Evolutionary conservation across 2,888 invertebrate genomes (phyloP).

Genomic region (Globia sparganii): DNA sequence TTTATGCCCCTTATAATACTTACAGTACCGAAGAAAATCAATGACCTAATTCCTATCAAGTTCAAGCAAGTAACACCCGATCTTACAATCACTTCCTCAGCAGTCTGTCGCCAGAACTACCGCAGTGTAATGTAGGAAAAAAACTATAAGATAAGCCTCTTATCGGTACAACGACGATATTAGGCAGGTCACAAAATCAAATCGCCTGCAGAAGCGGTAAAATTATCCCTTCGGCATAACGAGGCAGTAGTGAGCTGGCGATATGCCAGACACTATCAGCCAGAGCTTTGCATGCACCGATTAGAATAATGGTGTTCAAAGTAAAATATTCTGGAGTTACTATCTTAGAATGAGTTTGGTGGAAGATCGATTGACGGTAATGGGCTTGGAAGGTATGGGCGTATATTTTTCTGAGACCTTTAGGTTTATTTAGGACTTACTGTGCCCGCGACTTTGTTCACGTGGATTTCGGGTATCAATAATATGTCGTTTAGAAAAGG

Average conservation of each 20-base stretch:
- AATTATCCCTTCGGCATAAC: conserved; percentile 73
- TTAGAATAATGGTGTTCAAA: conserved; percentile 72
- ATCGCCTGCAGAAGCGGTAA: conserved; percentile 73
- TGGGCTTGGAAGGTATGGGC: neutral
- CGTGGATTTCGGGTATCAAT: too few relatives aligned
- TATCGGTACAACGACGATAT: conserved; percentile 71
- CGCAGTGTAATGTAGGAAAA: conserved; percentile 64
- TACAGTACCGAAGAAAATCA: conserved; percentile 6
- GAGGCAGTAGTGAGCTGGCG: conserved; percentile 69
- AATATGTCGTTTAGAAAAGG: neutral
- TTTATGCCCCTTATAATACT: too few relatives aligned
- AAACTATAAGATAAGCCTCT: conserved; percentile 69
- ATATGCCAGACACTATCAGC: conserved; percentile 70
- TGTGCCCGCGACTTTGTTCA: too few relatives aligned
- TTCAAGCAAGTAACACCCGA: neutral
- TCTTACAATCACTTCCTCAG: conserved; percentile 38
- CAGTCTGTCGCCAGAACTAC: conserved; percentile 16
- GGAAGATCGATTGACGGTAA: conserved; percentile 32
- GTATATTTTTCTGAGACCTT: neutral
- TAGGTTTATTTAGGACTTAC: neutral
- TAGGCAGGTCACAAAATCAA: conserved; percentile 78
- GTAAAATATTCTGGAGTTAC: conserved; percentile 64
- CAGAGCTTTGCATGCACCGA: conserved; percentile 68
- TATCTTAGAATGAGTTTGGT: conserved; percentile 31
- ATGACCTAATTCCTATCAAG: conserved; percentile 13